Conservation (phyloP, 2,113 vertebrate species). For the Syngnathoides biaculeatus region DNA sequence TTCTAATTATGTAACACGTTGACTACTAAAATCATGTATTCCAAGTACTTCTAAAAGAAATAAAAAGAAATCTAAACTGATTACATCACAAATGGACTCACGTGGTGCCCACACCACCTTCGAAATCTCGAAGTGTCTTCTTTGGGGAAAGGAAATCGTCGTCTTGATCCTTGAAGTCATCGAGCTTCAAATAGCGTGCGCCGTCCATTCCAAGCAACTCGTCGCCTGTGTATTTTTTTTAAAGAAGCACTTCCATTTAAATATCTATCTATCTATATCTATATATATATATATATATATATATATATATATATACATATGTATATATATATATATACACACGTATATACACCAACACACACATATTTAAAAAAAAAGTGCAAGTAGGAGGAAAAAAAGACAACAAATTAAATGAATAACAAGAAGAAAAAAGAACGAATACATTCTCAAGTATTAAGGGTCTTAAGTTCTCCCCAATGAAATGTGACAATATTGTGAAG, state of each 20-base stretch:
- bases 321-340: too few relatives aligned
- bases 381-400: neutral
- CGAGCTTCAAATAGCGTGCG: conserved; percentile 75
- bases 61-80: too few relatives aligned
- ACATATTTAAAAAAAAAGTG: too few relatives aligned
- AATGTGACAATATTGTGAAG: conserved; percentile 11
- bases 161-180: conserved; percentile 79
- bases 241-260: neutral
- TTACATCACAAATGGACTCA: conserved; percentile 42
- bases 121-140: conserved; percentile 75
- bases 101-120: conserved; percentile 75
- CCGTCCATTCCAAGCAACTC: conserved; percentile 77
- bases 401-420: conserved; percentile 33
- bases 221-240: conserved; percentile 60
- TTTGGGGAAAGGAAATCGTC: conserved; percentile 79
- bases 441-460: neutral
- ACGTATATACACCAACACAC: too few relatives aligned
- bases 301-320: too few relatives aligned
- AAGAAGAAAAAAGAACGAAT: conserved; percentile 8
- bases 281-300: too few relatives aligned
- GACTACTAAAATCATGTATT: too few relatives aligned
- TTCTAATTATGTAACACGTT: neutral
- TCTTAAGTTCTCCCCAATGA: neutral
- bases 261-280: too few relatives aligned
- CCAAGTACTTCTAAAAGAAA: too few relatives aligned